Evolutionary conservation across 2,113 vertebrate species (phyloP), one percentile per base, ranked within the genome.

Genomic region (Hypanus sabinus): DNA sequence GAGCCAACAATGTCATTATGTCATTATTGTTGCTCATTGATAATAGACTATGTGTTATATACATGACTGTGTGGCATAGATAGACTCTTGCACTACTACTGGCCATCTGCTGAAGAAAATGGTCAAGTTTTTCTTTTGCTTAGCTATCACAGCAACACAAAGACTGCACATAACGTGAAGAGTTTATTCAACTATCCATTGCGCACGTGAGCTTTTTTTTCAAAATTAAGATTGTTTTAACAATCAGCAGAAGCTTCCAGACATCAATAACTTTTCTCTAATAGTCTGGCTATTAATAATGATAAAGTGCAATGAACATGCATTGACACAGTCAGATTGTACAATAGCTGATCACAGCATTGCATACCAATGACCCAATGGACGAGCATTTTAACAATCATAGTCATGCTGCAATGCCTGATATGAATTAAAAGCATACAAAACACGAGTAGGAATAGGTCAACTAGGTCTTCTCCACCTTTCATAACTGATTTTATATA

Each of bases 11-110:
- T 90, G 85, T 88, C 57, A 62, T 90, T 90, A 68, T 90, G 85
- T 65, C 60, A 18, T 90, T 90, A 65, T 65, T 90, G 60, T 18
- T 90, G 60, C n/a, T 90, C 60, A 90, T 65, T 90, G 85, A 90
- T 65, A 16, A 90, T 90, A 62, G 30, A 33, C 30, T 90, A 33
- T 5, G 16, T 90, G 60, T 36, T 90, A 68, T 22, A 14, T 65
- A 90, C 57, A 90, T 90, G 85, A 68, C 60, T 68, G 85, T 68
- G 60, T 90, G 85, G 60, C 85, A 65, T n/a, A 20, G 85, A 20
- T 62, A 90, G 85, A 90, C 85, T 65, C 30, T 65, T 88, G 16
- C 85, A 65, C 85, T 33, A 88, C 65, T 88, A 65, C 85, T 65
- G 85, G 33, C 85, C 85, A 68, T 90, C 60, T 33, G 33, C 60